phyloP scores from a whole-genome alignment of 2,797 vertebrate genomes.

The Lepidocolaptes lacrymiger region DNA sequence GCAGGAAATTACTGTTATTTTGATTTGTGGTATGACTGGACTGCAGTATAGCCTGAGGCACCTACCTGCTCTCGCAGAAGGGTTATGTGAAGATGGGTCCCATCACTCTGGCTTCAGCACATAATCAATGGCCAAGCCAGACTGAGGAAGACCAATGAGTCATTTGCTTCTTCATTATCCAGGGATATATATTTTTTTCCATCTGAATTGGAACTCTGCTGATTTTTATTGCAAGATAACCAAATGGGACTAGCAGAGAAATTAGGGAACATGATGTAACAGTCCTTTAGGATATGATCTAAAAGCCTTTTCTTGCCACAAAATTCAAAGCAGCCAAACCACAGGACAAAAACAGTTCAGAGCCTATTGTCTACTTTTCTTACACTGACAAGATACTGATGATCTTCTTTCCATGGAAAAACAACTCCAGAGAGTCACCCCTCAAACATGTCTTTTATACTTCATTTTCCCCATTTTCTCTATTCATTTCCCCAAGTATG shows the following conservation, averaged over 20 bases:
- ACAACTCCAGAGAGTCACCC: constrained; percentile 46
- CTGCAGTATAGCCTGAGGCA: neutral
- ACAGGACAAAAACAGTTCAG: constrained; percentile 65
- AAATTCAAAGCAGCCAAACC: constrained; percentile 53
- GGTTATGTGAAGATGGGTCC: neutral
- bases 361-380: constrained; percentile 65
- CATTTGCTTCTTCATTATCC: constrained; percentile 6
- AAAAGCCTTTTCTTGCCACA: constrained; percentile 52
- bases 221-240: constrained; percentile 49
- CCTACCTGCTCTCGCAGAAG: neutral
- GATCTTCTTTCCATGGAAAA: constrained; percentile 44
- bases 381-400: constrained; percentile 45
- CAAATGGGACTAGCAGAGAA: constrained; percentile 41
- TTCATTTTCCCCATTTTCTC: constrained; percentile 2
- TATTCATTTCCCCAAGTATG: neutral
- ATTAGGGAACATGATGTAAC: constrained; percentile 66
- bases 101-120: neutral
- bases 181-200: constrained; percentile 1
- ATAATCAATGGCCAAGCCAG: neutral
- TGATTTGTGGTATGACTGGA: neutral
- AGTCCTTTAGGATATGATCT: constrained; percentile 58
- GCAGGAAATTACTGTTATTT: neutral
- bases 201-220: neutral
- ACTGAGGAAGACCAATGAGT: neutral
- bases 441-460: constrained; percentile 43